These are phyloP conservation scores for Bombycilla garrulus DNA, from an alignment of 2,113 vertebrate species.

Conservation along the genomic window DNA sequence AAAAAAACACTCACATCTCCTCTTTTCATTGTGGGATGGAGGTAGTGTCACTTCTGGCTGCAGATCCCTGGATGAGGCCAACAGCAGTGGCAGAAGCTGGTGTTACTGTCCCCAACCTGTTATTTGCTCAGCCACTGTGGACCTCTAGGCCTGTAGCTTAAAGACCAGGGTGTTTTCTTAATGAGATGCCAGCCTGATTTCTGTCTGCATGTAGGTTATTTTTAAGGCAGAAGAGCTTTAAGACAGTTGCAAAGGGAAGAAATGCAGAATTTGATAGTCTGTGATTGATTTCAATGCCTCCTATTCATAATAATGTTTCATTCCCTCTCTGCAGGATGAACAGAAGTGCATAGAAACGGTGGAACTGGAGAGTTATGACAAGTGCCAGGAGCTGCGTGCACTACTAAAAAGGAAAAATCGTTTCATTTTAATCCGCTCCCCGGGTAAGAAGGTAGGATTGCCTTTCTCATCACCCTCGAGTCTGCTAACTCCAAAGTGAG, in stretches of 20 bases:
- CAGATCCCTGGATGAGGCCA: background rate
- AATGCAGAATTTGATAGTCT: background rate
- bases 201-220: background rate
- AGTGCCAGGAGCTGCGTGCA: conserved; percentile 88
- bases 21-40: background rate
- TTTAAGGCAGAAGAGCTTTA: conserved; percentile 30
- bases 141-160: background rate
- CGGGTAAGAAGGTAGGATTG: conserved; percentile 87
- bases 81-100: background rate
- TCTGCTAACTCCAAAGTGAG: background rate
- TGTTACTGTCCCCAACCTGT: background rate
- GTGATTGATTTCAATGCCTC: background rate
- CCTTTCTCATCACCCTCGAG: conserved; percentile 7
- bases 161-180: background rate
- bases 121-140: background rate
- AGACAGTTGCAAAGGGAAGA: background rate
- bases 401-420: conserved; percentile 87
- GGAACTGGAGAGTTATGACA: conserved; percentile 90
- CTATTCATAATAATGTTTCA: background rate
- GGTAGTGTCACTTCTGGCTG: background rate
- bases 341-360: conserved; percentile 88
- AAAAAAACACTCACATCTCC: background rate
- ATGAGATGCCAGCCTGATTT: background rate
- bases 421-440: conserved; percentile 84
- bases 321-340: conserved; percentile 77